A percentile compares a stretch with the other conserved stretches of the same genome.
phyloP scores from a whole-genome alignment of 2,113 vertebrate species.

The human (Homo sapiens) region GRCh38 chr7:105666001-105666500 shows the following conservation, averaged over 20 bases:
- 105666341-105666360: neutral
- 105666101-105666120: neutral
- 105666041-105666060: neutral
- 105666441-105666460: neutral
- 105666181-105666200: neutral
- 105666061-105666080: neutral
- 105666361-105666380: neutral
- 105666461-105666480: neutral
- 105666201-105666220: neutral
- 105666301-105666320: neutral
- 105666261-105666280: neutral
- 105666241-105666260: neutral
- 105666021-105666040: neutral
- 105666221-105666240: neutral
- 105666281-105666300: neutral
- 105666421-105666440: neutral
- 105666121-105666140: neutral
- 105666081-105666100: neutral
- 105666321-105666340: neutral
- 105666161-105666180: neutral
- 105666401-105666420: neutral
- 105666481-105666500: neutral
- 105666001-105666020: neutral
- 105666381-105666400: neutral
- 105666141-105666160: neutral